Conservation (phyloP, 2,888 invertebrate species). For the Antheraea assamensis region DNA sequence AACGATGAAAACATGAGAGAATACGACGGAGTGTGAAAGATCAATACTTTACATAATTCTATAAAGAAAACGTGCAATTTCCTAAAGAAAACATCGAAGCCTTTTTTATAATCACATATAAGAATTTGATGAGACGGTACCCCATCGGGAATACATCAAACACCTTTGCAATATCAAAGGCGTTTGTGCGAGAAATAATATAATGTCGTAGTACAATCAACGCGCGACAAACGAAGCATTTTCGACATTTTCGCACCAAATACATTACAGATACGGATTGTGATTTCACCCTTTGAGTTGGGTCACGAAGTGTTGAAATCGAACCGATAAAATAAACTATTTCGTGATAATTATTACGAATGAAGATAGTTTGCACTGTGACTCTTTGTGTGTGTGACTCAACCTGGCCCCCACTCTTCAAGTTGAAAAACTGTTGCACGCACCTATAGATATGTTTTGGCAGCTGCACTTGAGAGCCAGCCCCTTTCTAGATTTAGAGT, state of each 20-base stretch:
- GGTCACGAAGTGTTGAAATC: not conserved
- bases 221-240: slow-evolving; percentile 23
- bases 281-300: not conserved
- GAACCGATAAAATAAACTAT: not conserved
- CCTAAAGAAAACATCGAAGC: slow-evolving; percentile 22
- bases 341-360: too few species aligned
- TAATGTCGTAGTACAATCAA: slow-evolving; percentile 27
- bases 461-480: too few species aligned
- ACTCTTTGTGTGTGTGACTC: too few species aligned
- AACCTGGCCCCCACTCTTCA: too few species aligned
- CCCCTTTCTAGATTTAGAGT: too few species aligned
- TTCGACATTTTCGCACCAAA: slow-evolving; percentile 21
- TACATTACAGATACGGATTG: slow-evolving; percentile 16
- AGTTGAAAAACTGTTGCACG: too few species aligned
- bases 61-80: slow-evolving; percentile 21
- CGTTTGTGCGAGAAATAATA: slow-evolving; percentile 26
- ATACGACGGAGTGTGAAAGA: slow-evolving; percentile 4
- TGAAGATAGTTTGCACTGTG: too few species aligned
- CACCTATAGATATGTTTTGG: too few species aligned
- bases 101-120: slow-evolving; percentile 39
- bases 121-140: slow-evolving; percentile 37
- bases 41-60: not conserved
- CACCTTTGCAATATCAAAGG: slow-evolving; percentile 28
- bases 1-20: not conserved
- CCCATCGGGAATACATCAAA: slow-evolving; percentile 26